Evolutionary conservation across 2,113 vertebrate genomes (phyloP).

Genomic region (Brachyhypopomus occidentalis): DNA sequence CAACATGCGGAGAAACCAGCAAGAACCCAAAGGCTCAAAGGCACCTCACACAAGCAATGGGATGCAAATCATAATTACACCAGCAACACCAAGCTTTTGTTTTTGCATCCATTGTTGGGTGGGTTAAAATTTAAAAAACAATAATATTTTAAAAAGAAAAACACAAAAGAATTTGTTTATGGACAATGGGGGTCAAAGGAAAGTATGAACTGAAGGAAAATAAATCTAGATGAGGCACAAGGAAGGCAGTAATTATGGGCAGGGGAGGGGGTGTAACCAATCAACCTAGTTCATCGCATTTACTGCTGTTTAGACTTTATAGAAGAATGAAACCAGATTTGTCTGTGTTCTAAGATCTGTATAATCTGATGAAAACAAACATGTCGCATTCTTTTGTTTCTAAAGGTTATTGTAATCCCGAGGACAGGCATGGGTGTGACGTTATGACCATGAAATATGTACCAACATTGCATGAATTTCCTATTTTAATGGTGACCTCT

Average conservation of each 20-base stretch:
- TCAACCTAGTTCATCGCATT: background rate
- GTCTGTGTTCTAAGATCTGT: background rate
- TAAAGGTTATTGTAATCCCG: background rate
- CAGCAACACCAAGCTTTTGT: conserved; percentile 3
- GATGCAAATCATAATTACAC: conserved; percentile 52
- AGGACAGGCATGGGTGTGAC: background rate
- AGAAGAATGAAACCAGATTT: background rate
- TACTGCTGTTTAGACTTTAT: background rate
- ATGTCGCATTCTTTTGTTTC: background rate
- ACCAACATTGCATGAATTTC: background rate
- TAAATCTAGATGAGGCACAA: conserved; percentile 57
- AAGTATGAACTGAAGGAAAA: conserved; percentile 62
- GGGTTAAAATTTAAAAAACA: conserved; percentile 32
- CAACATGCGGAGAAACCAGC: conserved; percentile 58
- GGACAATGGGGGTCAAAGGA: conserved; percentile 65
- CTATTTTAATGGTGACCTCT: background rate
- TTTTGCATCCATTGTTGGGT: conserved; percentile 57
- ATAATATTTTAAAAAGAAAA: conserved; percentile 24
- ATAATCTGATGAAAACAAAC: conserved; percentile 14
- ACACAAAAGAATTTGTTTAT: conserved; percentile 49
- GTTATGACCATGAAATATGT: background rate
- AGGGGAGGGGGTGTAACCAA: conserved; percentile 30
- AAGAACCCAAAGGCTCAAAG: conserved; percentile 57
- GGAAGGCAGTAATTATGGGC: conserved; percentile 50
- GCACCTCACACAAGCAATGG: conserved; percentile 54